Evolutionary conservation across 2,888 invertebrate species (phyloP), one percentile per base, ranked within the genome.

Genomic region (Eurois occulta): DNA sequence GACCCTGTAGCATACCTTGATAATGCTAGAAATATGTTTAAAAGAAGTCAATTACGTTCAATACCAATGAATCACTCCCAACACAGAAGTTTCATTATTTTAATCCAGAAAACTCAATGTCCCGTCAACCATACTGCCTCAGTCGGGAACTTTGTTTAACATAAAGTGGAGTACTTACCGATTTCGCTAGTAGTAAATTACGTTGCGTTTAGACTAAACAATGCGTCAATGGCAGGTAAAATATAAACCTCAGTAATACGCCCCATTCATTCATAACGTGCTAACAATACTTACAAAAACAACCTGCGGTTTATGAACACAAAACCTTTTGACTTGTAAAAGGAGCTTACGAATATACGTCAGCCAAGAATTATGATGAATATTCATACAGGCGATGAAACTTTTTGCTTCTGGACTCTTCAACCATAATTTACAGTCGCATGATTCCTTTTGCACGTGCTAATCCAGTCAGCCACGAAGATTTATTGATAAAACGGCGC

Each of bases 191-290:
- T 83, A 62, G 83, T 83, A 83, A 86, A 80, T 79, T 75, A 83
- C 68, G 41, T 86, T 64, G 69, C 66, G 70, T 81, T 74, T 71
- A 89, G 87, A 89, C 91, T 88, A 89, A 90, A 91, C 90, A 91
- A 90, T 84, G 80, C 74, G 28, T 67, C 77, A 81, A 81, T 75
- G 80, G 85, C 91, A 91, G 89, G 90, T 92, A 92, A 78, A 86
- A 87, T 85, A 87, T 87, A 88, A 77, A 80, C 55, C 62, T 73
- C 69, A 65, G 77, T 84, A 82, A 82, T 75, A 80, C 79, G 77
- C 83, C 35, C 75, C 78, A 84, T 81, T 90, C 87, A 89, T 89
- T 84, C 80, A 84, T 78, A 72, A 80, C 58, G 60, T 60, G 41
- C 55, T 81, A 88, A 88, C 85, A 87, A 87, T 87, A 85, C 77